phyloP scores from a whole-genome alignment of 2,113 vertebrate genomes.

The Regulus satrapa region DNA sequence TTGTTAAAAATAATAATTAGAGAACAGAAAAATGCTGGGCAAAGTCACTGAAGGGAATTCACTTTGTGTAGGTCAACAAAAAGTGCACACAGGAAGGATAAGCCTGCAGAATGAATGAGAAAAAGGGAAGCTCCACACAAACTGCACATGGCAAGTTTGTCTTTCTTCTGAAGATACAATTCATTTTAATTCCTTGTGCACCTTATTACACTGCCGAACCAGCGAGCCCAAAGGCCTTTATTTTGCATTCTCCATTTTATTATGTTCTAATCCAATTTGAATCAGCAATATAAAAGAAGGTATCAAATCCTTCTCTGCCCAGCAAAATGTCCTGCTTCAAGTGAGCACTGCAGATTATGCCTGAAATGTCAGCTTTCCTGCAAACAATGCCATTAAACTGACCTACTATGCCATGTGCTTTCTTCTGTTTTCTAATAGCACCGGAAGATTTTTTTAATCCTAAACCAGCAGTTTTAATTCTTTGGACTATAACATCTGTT shows the following conservation, averaged over 20 bases:
- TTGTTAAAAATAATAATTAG: background rate
- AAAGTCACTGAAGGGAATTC: background rate
- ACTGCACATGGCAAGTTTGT: background rate
- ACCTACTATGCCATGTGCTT: background rate
- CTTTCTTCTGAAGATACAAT: background rate
- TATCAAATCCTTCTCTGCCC: background rate
- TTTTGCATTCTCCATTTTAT: background rate
- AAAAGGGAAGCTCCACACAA: background rate
- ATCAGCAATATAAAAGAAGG: background rate
- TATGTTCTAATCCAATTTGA: constrained; percentile 11
- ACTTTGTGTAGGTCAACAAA: background rate
- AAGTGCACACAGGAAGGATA: background rate
- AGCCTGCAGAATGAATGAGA: background rate
- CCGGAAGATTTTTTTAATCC: background rate
- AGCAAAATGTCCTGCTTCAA: constrained; percentile 15
- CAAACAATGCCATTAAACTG: background rate
- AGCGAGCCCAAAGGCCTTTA: background rate
- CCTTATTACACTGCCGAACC: background rate
- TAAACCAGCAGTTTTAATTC: background rate
- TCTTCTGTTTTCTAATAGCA: background rate
- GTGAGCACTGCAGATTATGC: background rate
- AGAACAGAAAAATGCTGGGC: background rate
- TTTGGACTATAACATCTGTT: background rate
- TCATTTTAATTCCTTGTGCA: background rate
- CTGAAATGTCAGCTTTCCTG: background rate